These are phyloP conservation scores for Scaeva pyrastri DNA, from an alignment of 2,888 invertebrate species.

Conservation along the genomic window DNA sequence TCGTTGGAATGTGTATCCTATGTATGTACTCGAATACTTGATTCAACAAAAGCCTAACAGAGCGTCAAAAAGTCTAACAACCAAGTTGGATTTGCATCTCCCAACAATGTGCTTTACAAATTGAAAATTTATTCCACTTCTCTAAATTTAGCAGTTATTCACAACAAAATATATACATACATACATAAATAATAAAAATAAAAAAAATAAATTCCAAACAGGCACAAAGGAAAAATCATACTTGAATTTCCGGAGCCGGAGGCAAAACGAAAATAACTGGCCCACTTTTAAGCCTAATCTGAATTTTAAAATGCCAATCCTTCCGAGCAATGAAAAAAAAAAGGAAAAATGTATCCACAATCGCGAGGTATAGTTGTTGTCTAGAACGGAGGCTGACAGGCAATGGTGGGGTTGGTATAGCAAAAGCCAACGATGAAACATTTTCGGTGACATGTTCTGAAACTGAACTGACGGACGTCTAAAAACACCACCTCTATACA, in stretches of 20 bases:
- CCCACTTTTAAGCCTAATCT: constrained; percentile 35
- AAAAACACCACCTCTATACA: neutral
- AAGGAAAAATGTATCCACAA: neutral
- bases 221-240: constrained; percentile 47
- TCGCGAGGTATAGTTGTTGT: neutral
- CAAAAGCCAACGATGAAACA: constrained; percentile 30
- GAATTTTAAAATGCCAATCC: constrained; percentile 50
- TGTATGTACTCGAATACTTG: neutral
- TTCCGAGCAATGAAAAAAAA: constrained; percentile 29
- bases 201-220: constrained; percentile 8
- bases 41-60: constrained; percentile 14
- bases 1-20: neutral
- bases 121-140: constrained; percentile 43
- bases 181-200: no score
- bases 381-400: neutral
- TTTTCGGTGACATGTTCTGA: constrained; percentile 46
- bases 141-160: neutral
- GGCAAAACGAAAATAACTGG: neutral
- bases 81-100: neutral
- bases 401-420: no score
- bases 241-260: constrained; percentile 21
- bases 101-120: constrained; percentile 19
- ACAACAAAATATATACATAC: no score
- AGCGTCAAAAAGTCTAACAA: constrained; percentile 5
- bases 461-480: constrained; percentile 37